Evolutionary conservation across 2,797 vertebrate genomes (phyloP).

Genomic region (Carduelis carduelis): DNA sequence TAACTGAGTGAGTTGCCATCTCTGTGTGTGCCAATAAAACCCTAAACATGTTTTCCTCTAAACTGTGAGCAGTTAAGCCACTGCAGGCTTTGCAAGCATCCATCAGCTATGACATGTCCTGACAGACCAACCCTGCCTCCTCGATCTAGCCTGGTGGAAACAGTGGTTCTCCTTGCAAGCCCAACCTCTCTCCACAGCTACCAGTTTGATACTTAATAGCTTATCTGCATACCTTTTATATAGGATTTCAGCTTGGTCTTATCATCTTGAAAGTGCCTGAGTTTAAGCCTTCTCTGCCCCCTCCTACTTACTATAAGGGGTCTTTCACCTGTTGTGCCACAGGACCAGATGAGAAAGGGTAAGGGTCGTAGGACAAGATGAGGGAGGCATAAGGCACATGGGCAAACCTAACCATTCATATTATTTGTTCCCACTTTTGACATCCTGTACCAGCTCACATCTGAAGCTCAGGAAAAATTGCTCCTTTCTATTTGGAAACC

Average conservation of each 20-base stretch:
- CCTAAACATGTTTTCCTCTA: neutral
- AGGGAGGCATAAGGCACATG: neutral
- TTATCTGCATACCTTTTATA: neutral
- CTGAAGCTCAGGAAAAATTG: neutral
- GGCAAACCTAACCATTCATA: neutral
- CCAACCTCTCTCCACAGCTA: neutral
- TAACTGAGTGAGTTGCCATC: neutral
- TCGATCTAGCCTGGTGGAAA: neutral
- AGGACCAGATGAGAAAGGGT: neutral
- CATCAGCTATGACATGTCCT: neutral
- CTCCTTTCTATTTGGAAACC: neutral
- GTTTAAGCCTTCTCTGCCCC: neutral
- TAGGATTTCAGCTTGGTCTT: neutral
- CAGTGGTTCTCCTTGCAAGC: neutral
- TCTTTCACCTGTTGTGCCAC: neutral
- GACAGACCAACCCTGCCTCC: neutral
- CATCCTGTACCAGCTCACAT: neutral
- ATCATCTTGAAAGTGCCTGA: neutral
- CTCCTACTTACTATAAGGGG: neutral
- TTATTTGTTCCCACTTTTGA: neutral
- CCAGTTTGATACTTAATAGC: neutral
- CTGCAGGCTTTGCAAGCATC: neutral
- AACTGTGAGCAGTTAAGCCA: neutral
- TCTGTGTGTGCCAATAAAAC: neutral
- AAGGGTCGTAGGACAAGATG: neutral